Percentiles rank a stretch among this genome's conserved stretches.
phyloP scores from a whole-genome alignment of 1,140 invertebrate genomes.

The Drosophila miranda region DNA sequence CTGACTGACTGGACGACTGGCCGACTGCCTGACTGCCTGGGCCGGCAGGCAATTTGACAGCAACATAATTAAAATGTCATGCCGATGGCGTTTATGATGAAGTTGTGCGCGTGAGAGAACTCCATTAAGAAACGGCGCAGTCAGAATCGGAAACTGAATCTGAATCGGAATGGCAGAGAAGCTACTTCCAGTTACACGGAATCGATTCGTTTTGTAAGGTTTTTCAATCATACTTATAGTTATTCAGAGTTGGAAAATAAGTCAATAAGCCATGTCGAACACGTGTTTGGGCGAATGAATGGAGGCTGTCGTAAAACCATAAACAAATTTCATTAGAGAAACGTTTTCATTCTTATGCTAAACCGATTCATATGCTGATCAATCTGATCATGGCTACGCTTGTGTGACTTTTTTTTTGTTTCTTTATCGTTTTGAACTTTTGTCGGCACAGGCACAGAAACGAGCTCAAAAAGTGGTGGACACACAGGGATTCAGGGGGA shows the following conservation, averaged over 20 bases:
- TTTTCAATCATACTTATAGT: constrained; percentile 9
- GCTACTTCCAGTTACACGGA: constrained; percentile 21
- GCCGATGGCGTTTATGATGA: constrained; percentile 48
- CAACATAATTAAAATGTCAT: constrained; percentile 79
- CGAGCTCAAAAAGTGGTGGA: neutral
- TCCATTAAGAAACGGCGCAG: constrained; percentile 70
- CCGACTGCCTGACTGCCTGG: too few species aligned
- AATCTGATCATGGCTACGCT: constrained; percentile 44
- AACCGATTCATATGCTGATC: constrained; percentile 76
- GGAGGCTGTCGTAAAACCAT: constrained; percentile 48
- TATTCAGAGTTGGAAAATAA: constrained; percentile 41
- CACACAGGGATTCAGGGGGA: neutral
- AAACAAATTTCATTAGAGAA: constrained; percentile 74
- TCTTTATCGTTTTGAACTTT: constrained; percentile 60
- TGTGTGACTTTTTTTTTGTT: constrained; percentile 16
- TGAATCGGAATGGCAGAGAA: constrained; percentile 16
- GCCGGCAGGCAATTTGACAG: constrained; percentile 59
- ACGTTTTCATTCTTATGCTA: constrained; percentile 78
- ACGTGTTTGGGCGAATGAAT: constrained; percentile 64
- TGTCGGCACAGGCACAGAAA: constrained; percentile 50
- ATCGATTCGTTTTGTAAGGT: neutral
- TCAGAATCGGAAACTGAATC: constrained; percentile 19
- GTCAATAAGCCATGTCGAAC: constrained; percentile 65
- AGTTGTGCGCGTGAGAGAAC: constrained; percentile 52
- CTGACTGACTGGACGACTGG: constrained; percentile 10